Evolutionary conservation across 2,888 invertebrate genomes (phyloP).

Genomic region (Eristalis tenax): DNA sequence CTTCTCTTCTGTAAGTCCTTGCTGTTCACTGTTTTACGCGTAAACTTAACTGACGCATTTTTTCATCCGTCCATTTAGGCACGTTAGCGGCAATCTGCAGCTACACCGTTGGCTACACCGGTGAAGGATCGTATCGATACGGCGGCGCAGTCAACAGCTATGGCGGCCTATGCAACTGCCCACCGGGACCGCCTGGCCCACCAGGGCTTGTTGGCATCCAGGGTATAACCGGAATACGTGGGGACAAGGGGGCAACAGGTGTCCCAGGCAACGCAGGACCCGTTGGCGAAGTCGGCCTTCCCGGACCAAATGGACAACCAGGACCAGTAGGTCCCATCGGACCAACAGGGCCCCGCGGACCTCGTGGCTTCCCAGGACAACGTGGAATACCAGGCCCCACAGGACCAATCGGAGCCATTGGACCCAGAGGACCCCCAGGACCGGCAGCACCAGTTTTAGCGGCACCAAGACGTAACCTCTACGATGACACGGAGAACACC

Average conservation of each 20-base stretch:
- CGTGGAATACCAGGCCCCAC: background rate
- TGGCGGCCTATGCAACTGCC: constrained; percentile 37
- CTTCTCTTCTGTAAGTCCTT: constrained; percentile 44
- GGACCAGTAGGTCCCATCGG: constrained; percentile 63
- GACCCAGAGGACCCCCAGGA: background rate
- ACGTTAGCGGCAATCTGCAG: constrained; percentile 25
- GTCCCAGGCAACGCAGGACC: constrained; percentile 11
- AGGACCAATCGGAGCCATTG: constrained; percentile 1
- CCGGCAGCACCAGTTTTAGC: background rate
- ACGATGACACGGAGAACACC: background rate
- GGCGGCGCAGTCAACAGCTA: background rate
- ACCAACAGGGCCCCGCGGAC: constrained; percentile 66
- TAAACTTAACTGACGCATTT: background rate
- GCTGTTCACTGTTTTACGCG: background rate
- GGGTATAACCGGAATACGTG: constrained; percentile 41
- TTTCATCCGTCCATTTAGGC: constrained; percentile 5
- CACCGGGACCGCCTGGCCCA: constrained; percentile 54
- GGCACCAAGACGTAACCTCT: background rate
- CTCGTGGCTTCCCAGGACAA: constrained; percentile 64
- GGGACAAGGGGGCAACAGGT: constrained; percentile 44
- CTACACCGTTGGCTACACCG: background rate
- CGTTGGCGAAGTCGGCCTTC: background rate
- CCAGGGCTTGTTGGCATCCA: constrained; percentile 36
- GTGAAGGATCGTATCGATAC: background rate
- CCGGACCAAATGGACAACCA: constrained; percentile 8